Evolutionary conservation across 2,113 vertebrate species (phyloP), one percentile per base, ranked within the genome.

Genomic region (Cephalopholis sonnerati): DNA sequence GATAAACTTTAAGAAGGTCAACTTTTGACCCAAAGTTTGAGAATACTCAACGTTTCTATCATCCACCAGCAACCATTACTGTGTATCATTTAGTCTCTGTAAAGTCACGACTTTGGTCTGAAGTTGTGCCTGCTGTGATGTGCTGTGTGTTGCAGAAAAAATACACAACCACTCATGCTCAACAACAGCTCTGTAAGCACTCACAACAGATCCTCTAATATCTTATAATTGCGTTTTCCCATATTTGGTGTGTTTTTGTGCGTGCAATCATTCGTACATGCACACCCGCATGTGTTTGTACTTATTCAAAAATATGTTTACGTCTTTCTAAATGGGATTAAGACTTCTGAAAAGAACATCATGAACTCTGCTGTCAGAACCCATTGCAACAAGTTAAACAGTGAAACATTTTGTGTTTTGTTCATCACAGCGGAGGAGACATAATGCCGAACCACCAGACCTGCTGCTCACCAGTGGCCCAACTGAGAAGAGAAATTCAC

Each of bases 251-350:
- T 44, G 20, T 75, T 25, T 9, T 51, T 70, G 57, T 57, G 67
- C n/a, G 2, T 81, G 78, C 32, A 4, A 29, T 32, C 54, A 25
- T 74, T 63, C 36, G 32, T 73, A 41, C 68, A 41, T 29, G 63
- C 58, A 27, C 22, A 17, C 16, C 41, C 24, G 6, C 77, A 79
- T 79, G 75, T 85, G 86, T 81, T 80, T 65, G 55, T 44, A 68
- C 74, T 85, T 83, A 83, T 48, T 63, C 67, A 53, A 67, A 27
- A 16, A 7, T 9, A 25, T 77, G 78, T 77, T 91, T 82, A 74
- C 16, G 2, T 71, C 20, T 76, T 59, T 79, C 29, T 53, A 65
- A 81, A 85, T 75, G 53, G 44, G 67, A 75, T 79, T 81, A 83
- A 27, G 67, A 64, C 51, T 48, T 65, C 57, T 22, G 4, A 62